Conservation (phyloP, 2,113 vertebrate genomes). For the Nerophis ophidion region DNA sequence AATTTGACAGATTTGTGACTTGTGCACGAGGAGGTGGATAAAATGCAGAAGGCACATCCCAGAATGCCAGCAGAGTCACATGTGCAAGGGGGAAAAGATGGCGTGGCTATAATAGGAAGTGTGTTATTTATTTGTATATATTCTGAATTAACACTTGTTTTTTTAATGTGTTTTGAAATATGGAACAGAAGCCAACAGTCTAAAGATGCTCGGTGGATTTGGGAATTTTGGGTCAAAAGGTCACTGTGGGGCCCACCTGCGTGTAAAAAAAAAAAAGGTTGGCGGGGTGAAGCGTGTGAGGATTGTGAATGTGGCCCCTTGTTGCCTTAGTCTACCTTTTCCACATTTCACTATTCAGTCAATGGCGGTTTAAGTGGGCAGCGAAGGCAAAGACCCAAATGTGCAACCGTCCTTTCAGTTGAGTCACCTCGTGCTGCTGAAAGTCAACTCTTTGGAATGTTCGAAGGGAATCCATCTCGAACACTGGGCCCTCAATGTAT, state of each 20-base stretch:
- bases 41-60: slow-evolving; percentile 5
- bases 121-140: background rate
- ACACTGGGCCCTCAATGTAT: slow-evolving; percentile 12
- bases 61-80: slow-evolving; percentile 3
- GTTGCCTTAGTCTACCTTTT: slow-evolving; percentile 18
- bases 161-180: background rate
- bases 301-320: slow-evolving; percentile 47
- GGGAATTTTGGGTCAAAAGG: slow-evolving; percentile 45
- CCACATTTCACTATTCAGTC: slow-evolving; percentile 4
- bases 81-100: slow-evolving; percentile 19
- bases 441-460: slow-evolving; percentile 21
- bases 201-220: slow-evolving; percentile 17
- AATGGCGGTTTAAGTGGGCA: background rate
- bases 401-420: slow-evolving; percentile 6
- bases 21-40: background rate
- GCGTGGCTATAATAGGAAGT: slow-evolving; percentile 14
- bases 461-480: slow-evolving; percentile 5
- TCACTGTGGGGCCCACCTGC: slow-evolving; percentile 50
- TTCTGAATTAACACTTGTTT: background rate
- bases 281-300: slow-evolving; percentile 19
- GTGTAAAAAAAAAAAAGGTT: slow-evolving; percentile 13
- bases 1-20: background rate
- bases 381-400: background rate
- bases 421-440: slow-evolving; percentile 14
- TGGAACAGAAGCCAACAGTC: too few species aligned